Evolutionary conservation across 2,797 vertebrate genomes (phyloP), one percentile per base, ranked within the genome.

Genomic region (Pachyuromys duprasi): DNA sequence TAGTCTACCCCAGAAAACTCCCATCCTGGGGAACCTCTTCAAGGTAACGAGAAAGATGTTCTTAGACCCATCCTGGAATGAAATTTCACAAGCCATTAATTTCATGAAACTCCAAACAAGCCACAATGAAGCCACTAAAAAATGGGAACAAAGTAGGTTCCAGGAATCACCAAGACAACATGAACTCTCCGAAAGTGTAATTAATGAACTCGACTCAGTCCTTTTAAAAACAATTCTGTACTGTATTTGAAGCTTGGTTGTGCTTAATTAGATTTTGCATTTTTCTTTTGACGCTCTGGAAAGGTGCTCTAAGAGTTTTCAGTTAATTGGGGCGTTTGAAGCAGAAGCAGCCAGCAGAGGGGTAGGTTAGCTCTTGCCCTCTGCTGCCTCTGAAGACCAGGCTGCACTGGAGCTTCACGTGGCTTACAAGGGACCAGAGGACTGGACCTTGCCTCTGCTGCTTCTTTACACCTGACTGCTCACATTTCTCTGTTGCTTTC

Each of bases 81-180:
- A 95, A 74, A 89, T 91, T 84, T 89, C 93, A 95, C 67, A 93
- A 75, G 76, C 89, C 95, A 86, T 94, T 96, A 96, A 96, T 93
- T 97, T 97, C 91, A 96, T 96, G 94, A 95, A 94, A 95, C 82
- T 81, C 62, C 53, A 94, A 91, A 95, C 83, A 95, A 97, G 95
- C 62, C 81, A 96, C 22, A 95, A 39, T 15, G 24, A 90, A 69
- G 33, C 65, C 67, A 86, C 81, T 55, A 91, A 75, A 91, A 67
- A 24, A 67, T 1, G 31, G 2, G 36, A 3, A 8, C 24, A n/a
- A 39, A 57, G 33, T 42, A 26, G 1, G 36, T 89, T 70, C 53
- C 57, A 86, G 60, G 45, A 95, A 82, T 72, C 42, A 81, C 3
- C 1, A 3, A 93, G 78, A 86, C 93, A 95, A 63, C n/a, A 88